A percentile compares a stretch with the other conserved stretches of the same genome.
These are phyloP conservation scores for Podarcis muralis DNA, from an alignment of 2,113 vertebrate species.

Conservation along the genomic window DNA sequence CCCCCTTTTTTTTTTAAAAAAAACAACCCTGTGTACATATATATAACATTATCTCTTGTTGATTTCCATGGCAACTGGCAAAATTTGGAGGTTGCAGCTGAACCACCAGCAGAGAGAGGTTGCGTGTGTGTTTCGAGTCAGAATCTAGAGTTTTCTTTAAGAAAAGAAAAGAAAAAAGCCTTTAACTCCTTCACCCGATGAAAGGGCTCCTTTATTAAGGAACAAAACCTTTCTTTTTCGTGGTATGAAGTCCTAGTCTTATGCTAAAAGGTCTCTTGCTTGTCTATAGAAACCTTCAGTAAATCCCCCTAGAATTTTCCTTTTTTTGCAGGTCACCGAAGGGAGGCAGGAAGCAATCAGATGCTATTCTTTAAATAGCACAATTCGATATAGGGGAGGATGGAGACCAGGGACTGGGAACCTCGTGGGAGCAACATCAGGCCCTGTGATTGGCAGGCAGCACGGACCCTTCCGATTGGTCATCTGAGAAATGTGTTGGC, in stretches of 20 bases:
- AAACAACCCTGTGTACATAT: not conserved
- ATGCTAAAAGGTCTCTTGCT: not conserved
- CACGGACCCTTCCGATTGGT: too few relatives aligned
- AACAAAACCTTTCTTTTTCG: not conserved
- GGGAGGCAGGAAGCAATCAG: too few relatives aligned
- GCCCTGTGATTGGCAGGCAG: not conserved
- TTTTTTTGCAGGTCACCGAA: not conserved
- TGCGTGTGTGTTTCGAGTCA: not conserved
- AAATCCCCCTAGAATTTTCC: not conserved
- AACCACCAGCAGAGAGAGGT: not conserved
- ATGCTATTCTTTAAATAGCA: not conserved
- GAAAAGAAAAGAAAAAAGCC: too few relatives aligned
- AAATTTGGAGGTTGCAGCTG: not conserved
- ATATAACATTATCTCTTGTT: not conserved
- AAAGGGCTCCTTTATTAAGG: slow-evolving; percentile 4
- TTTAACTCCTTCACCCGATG: not conserved
- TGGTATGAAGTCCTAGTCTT: not conserved
- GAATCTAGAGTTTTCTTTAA: not conserved
- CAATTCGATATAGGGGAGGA: not conserved
- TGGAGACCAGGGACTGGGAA: not conserved
- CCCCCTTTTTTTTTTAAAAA: not conserved
- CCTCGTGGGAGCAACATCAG: not conserved
- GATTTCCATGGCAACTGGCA: slow-evolving; percentile 7
- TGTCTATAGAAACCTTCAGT: not conserved
- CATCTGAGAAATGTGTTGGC: too few relatives aligned